A percentile compares a stretch with the other conserved stretches of the same genome.
These are phyloP conservation scores for Notoglanidium macrostoma DNA, from an alignment of 2,797 vertebrate genomes.

Conservation along the genomic window DNA sequence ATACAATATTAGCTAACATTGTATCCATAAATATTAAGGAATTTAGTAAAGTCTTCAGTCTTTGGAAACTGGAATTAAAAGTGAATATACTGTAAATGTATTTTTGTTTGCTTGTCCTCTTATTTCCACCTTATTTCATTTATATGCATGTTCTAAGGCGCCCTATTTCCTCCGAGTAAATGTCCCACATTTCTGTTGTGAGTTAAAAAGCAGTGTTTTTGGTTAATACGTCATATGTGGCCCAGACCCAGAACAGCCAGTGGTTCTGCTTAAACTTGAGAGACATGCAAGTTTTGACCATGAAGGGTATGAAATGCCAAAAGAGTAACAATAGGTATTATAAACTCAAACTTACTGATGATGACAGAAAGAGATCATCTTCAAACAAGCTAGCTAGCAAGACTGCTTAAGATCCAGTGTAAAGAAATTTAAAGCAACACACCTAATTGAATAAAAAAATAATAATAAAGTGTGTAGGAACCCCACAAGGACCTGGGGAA, in stretches of 20 bases:
- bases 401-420: not conserved
- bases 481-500: not conserved
- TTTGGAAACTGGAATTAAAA: not conserved
- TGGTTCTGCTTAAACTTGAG: not conserved
- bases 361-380: not conserved
- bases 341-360: not conserved
- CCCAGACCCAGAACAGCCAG: not conserved
- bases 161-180: not conserved
- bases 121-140: not conserved
- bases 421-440: not conserved
- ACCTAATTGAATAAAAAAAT: not conserved
- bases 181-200: not conserved
- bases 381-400: not conserved
- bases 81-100: not conserved
- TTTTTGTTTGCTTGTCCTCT: not conserved
- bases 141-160: not conserved
- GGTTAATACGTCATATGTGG: not conserved
- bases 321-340: not conserved
- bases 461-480: not conserved
- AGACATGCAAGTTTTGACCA: not conserved
- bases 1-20: not conserved
- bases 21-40: not conserved
- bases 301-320: not conserved
- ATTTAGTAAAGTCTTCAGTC: not conserved
- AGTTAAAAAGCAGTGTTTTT: slow-evolving; percentile 2